These are phyloP conservation scores for Noctua janthina DNA, from an alignment of 2,888 invertebrate species.

Conservation along the genomic window DNA sequence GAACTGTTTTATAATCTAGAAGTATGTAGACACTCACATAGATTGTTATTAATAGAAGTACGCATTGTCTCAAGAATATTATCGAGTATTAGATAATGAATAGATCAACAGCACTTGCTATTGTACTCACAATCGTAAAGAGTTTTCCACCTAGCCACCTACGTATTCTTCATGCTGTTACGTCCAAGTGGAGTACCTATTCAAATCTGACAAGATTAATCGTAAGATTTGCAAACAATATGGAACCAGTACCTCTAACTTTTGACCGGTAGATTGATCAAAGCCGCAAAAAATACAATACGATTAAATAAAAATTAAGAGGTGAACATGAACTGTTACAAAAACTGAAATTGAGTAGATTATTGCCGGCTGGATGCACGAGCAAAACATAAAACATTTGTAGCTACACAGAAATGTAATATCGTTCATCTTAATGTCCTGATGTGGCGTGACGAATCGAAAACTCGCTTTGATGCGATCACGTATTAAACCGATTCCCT, in stretches of 20 bases:
- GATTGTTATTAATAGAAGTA: conserved; percentile 21
- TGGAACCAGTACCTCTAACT: conserved; percentile 9
- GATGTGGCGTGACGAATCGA: conserved; percentile 79
- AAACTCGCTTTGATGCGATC: conserved; percentile 78
- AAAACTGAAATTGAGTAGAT: conserved; percentile 51
- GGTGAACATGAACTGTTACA: conserved; percentile 35
- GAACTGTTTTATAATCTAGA: conserved; percentile 18
- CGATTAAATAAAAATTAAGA: conserved; percentile 49
- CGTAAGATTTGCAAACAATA: conserved; percentile 24
- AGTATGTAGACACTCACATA: conserved; percentile 12
- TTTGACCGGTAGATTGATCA: conserved; percentile 40
- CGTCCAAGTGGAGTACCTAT: neutral
- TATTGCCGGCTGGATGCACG: conserved; percentile 43
- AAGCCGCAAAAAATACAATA: conserved; percentile 47
- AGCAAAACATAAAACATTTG: conserved; percentile 54
- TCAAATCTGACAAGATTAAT: conserved; percentile 5
- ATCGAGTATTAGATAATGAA: conserved; percentile 13
- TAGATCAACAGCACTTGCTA: neutral
- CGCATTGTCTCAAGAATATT: conserved; percentile 14
- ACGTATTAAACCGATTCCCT: conserved; percentile 75
- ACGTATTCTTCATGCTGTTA: neutral
- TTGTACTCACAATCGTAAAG: conserved; percentile 4
- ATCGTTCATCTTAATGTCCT: conserved; percentile 69
- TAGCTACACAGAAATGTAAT: conserved; percentile 58
- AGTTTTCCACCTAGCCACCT: conserved; percentile 9